Evolutionary conservation across 2,113 vertebrate species (phyloP).

Genomic region (Nannospalax galili): DNA sequence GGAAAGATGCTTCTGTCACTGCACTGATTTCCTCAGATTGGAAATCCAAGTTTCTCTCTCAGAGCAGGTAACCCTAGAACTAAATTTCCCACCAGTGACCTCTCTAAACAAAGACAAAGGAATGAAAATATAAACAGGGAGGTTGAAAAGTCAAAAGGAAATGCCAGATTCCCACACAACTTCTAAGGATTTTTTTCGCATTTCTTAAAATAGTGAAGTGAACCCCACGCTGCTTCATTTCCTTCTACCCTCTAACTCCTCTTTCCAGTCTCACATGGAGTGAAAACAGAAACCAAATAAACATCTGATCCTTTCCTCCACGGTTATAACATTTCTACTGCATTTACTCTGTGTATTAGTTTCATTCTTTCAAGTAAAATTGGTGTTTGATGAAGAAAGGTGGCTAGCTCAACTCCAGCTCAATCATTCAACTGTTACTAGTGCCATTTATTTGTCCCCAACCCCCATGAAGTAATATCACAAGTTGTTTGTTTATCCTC

Average conservation of each 20-base stretch:
- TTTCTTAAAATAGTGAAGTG: not conserved
- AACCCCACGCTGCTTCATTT: not conserved
- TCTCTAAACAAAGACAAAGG: slow-evolving; percentile 37
- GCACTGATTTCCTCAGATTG: not conserved
- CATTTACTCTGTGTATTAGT: not conserved
- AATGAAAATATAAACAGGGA: slow-evolving; percentile 66
- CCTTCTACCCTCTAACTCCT: not conserved
- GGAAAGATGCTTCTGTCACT: not conserved
- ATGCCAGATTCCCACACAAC: slow-evolving; percentile 31
- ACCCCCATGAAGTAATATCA: not conserved
- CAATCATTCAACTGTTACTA: not conserved
- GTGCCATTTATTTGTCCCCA: not conserved
- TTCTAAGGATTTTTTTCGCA: not conserved
- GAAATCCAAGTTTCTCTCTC: not conserved
- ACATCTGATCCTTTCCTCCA: not conserved
- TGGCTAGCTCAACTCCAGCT: not conserved
- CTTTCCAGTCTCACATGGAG: not conserved
- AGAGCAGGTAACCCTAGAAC: slow-evolving; percentile 25
- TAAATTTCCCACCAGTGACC: slow-evolving; percentile 40
- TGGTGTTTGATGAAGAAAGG: not conserved
- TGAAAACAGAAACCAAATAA: not conserved
- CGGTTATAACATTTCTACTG: not conserved
- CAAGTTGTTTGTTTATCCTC: not conserved
- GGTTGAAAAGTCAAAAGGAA: slow-evolving; percentile 36
- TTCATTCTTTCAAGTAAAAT: not conserved